A percentile compares a stretch with the other conserved stretches of the same genome.
phyloP scores from a whole-genome alignment of 1,140 invertebrate genomes.

The Hycleus phaleratus region DNA sequence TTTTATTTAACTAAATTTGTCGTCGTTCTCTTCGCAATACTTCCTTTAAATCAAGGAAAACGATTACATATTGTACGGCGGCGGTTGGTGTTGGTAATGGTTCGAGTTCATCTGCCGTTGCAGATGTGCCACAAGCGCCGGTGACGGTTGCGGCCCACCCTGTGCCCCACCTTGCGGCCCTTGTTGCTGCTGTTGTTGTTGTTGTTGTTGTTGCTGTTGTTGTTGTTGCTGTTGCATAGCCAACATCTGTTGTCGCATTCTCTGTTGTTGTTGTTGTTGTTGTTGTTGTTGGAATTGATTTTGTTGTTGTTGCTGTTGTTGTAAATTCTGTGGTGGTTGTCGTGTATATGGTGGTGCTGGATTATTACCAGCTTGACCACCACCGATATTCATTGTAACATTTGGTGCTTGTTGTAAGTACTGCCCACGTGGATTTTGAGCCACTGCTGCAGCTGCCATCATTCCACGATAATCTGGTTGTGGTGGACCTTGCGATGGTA shows the following conservation, averaged over 20 bases:
- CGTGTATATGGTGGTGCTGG: slow-evolving; percentile 39
- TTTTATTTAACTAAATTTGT: too few species aligned
- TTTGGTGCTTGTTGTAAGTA: slow-evolving; percentile 40
- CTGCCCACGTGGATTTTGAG: slow-evolving; percentile 28
- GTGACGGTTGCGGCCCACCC: slow-evolving; percentile 27
- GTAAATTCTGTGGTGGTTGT: slow-evolving; percentile 32
- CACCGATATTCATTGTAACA: slow-evolving; percentile 39
- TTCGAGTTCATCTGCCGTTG: slow-evolving; percentile 38
- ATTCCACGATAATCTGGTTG: slow-evolving; percentile 35
- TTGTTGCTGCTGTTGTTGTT: slow-evolving; percentile 31
- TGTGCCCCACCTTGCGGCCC: slow-evolving; percentile 31
- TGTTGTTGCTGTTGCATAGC: slow-evolving; percentile 34
- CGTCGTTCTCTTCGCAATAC: too few species aligned
- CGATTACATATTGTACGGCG: slow-evolving; percentile 34
- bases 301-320: slow-evolving; percentile 29
- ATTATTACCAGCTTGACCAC: slow-evolving; percentile 29
- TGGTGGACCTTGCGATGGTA: slow-evolving; percentile 6
- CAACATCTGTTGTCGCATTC: slow-evolving; percentile 30
- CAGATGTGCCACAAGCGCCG: slow-evolving; percentile 35
- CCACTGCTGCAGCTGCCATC: slow-evolving; percentile 16
- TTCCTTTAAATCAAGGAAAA: background rate
- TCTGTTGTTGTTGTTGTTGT: slow-evolving; percentile 21
- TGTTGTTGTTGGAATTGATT: slow-evolving; percentile 29
- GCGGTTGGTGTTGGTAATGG: slow-evolving; percentile 38
- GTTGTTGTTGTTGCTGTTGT: slow-evolving; percentile 28